A percentile compares a stretch with the other conserved stretches of the same genome.
Conservation (phyloP, 2,888 invertebrate genomes). For the Crepidodera aurea region DNA sequence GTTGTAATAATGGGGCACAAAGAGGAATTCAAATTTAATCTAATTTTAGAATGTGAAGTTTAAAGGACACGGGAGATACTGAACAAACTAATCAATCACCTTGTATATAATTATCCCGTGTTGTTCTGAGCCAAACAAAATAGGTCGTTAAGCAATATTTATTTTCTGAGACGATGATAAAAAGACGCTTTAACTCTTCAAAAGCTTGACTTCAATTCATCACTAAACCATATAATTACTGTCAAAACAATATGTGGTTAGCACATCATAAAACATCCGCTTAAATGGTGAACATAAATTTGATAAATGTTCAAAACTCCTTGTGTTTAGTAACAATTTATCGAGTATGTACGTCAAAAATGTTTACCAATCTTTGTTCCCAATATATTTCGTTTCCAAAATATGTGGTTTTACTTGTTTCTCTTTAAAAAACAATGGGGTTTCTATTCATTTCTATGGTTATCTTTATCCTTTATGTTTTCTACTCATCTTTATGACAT, state of each 20-base stretch:
- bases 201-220: conserved; percentile 10
- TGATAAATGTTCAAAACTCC: background rate
- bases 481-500: background rate
- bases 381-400: conserved; percentile 7
- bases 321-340: background rate
- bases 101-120: too few species aligned
- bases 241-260: background rate
- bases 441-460: background rate
- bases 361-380: background rate
- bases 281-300: background rate
- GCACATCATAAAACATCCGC: background rate
- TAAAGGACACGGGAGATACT: too few species aligned
- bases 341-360: background rate
- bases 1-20: too few species aligned
- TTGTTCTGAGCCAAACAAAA: too few species aligned
- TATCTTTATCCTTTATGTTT: conserved; percentile 14
- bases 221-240: conserved; percentile 6
- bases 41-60: too few species aligned
- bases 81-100: too few species aligned
- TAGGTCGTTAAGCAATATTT: too few species aligned
- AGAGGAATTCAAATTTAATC: too few species aligned
- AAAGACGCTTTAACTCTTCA: background rate
- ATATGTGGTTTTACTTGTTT: conserved; percentile 2
- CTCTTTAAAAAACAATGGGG: background rate
- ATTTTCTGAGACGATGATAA: background rate